phyloP scores from a whole-genome alignment of 1,140 invertebrate genomes.

The Drosophila repleta region DNA sequence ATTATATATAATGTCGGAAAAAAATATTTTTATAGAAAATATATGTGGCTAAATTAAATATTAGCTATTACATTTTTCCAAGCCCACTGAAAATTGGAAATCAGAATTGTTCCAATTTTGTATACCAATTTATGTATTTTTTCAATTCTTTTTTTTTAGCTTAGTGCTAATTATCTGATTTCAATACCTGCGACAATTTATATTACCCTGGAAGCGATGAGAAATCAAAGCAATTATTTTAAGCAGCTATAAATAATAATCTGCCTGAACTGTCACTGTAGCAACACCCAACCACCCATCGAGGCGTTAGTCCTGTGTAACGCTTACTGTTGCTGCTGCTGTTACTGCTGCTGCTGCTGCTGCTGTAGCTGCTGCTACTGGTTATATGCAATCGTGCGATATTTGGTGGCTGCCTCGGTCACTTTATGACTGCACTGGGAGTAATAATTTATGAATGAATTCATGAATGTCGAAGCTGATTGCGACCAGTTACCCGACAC shows the following conservation, averaged over 20 bases:
- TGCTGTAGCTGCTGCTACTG: neutral
- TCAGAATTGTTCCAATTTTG: no score
- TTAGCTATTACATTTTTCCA: no score
- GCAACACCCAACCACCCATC: conserved; percentile 4
- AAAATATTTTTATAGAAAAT: no score
- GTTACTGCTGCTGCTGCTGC: conserved; percentile 2
- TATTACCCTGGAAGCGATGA: conserved; percentile 11
- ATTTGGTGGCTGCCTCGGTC: conserved; percentile 72
- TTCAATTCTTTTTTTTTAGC: no score
- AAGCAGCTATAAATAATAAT: conserved; percentile 47
- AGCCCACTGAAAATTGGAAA: no score
- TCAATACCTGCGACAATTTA: conserved; percentile 33
- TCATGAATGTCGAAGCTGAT: conserved; percentile 74
- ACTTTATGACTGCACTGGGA: conserved; percentile 77
- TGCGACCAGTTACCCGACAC: conserved; percentile 5
- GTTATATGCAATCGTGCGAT: conserved; percentile 74
- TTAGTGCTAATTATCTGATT: conserved; percentile 11
- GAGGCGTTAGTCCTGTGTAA: conserved; percentile 17
- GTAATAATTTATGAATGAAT: conserved; percentile 81
- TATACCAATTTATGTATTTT: no score
- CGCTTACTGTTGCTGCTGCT: conserved; percentile 5
- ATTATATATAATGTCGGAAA: no score
- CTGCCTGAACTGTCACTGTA: conserved; percentile 1
- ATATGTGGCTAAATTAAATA: no score
- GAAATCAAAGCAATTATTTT: conserved; percentile 53